phyloP scores from a whole-genome alignment of 2,888 invertebrate species.

The Drosophila monieri region DNA sequence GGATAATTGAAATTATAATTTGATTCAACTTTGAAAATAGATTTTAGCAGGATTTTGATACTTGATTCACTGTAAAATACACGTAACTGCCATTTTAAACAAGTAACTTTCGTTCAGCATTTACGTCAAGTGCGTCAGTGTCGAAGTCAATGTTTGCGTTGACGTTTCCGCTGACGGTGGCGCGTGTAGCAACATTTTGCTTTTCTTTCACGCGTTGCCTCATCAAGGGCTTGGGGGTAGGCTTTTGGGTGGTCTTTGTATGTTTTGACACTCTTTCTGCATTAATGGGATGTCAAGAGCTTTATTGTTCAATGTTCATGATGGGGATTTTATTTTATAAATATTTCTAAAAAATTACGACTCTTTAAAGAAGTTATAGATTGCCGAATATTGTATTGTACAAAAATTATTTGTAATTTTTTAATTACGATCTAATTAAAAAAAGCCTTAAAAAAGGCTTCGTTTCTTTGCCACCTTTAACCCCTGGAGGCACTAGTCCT shows the following conservation, averaged over 20 bases:
- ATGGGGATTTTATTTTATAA: conserved; percentile 4
- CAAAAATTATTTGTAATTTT: conserved; percentile 25
- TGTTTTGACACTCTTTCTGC: conserved; percentile 43
- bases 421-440: conserved; percentile 60
- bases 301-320: conserved; percentile 14
- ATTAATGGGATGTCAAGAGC: conserved; percentile 28
- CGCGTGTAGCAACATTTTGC: conserved; percentile 38
- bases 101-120: conserved; percentile 21
- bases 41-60: too few relatives aligned
- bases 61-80: not conserved
- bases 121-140: conserved; percentile 36
- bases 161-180: conserved; percentile 34
- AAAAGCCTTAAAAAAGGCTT: conserved; percentile 2
- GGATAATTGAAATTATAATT: not conserved
- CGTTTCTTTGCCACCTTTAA: not conserved
- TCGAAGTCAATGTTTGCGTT: conserved; percentile 9
- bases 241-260: conserved; percentile 19
- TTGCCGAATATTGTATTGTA: not conserved
- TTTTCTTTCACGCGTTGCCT: conserved; percentile 16
- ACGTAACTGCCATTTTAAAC: conserved; percentile 29
- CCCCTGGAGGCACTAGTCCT: not conserved
- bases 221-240: conserved; percentile 7
- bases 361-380: too few relatives aligned
- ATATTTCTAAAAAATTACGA: not conserved
- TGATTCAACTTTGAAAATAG: too few relatives aligned